phyloP scores from a whole-genome alignment of 2,888 invertebrate genomes.

The Dilophus febrilis region DNA sequence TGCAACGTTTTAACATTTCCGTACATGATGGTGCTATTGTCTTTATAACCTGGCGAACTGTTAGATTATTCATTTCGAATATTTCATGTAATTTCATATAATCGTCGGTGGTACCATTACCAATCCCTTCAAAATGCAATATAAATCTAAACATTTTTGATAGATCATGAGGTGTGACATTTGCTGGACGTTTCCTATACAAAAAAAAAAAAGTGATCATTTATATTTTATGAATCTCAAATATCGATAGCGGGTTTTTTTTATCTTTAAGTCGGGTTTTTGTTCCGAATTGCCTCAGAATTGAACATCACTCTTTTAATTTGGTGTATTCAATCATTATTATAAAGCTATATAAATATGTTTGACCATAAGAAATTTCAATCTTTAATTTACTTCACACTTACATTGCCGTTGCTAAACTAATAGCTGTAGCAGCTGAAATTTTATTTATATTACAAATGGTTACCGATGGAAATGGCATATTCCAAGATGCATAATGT shows the following conservation, averaged over 20 bases:
- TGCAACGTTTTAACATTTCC: constrained; percentile 34
- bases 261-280: too few relatives aligned
- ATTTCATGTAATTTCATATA: constrained; percentile 16
- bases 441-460: constrained; percentile 39
- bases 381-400: too few relatives aligned
- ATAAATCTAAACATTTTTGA: constrained; percentile 14
- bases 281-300: too few relatives aligned
- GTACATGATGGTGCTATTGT: constrained; percentile 34
- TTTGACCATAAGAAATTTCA: too few relatives aligned
- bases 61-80: constrained; percentile 16
- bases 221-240: neutral
- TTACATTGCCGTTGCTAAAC: constrained; percentile 22
- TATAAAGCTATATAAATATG: too few relatives aligned
- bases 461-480: constrained; percentile 39
- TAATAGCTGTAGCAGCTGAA: constrained; percentile 26
- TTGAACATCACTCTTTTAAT: too few relatives aligned
- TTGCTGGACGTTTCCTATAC: constrained; percentile 24
- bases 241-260: too few relatives aligned
- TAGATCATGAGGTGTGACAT: constrained; percentile 17
- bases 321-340: too few relatives aligned
- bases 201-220: constrained; percentile 10
- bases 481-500: constrained; percentile 38
- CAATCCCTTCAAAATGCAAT: constrained; percentile 13
- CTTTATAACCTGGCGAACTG: constrained; percentile 13
- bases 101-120: constrained; percentile 9